Percentiles rank a stretch among this genome's conserved stretches.
phyloP scores from a whole-genome alignment of 2,888 invertebrate species.

The Apodemia duryi region DNA sequence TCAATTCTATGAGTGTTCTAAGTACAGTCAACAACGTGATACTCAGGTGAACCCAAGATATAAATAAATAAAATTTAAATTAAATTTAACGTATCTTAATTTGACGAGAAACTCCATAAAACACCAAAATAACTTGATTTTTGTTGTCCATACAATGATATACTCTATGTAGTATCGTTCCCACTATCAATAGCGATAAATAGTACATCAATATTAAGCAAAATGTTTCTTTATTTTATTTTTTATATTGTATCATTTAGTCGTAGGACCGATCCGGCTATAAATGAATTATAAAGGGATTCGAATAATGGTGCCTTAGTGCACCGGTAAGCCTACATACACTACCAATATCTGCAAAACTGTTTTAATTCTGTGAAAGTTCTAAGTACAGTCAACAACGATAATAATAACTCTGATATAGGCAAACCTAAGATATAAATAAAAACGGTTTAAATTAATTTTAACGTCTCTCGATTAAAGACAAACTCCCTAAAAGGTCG shows the following conservation, averaged over 20 bases:
- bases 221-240: too few relatives aligned
- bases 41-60: neutral
- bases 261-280: conserved; percentile 53
- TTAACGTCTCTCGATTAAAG: neutral
- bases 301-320: conserved; percentile 35
- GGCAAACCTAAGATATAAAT: neutral
- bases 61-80: too few relatives aligned
- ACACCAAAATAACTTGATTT: neutral
- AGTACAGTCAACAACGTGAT: neutral
- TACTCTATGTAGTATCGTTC: too few relatives aligned
- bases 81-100: neutral
- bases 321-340: conserved; percentile 41
- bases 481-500: neutral
- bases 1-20: conserved; percentile 4
- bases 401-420: neutral
- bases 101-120: neutral
- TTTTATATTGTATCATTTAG: conserved; percentile 60
- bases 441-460: too few relatives aligned
- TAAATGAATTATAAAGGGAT: conserved; percentile 54
- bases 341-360: conserved; percentile 34
- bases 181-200: neutral
- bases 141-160: neutral
- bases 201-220: too few relatives aligned
- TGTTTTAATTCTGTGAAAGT: neutral
- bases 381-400: neutral